Evolutionary conservation across 1,140 invertebrate genomes (phyloP).

Genomic region (Drosophila paulistorum): DNA sequence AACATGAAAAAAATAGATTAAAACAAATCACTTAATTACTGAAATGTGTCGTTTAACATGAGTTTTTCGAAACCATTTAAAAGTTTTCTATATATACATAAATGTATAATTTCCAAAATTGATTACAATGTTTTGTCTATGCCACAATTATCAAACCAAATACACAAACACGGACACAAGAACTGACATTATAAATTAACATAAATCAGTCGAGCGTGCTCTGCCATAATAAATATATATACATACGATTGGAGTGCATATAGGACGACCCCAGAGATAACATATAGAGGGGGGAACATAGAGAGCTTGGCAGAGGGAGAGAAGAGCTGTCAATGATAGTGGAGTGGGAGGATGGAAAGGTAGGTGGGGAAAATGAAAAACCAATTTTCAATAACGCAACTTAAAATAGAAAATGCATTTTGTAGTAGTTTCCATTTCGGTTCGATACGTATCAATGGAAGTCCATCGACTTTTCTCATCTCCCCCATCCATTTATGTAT

Average conservation of each 20-base stretch:
- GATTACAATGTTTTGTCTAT: constrained; percentile 49
- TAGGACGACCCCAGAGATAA: background rate
- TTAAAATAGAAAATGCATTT: constrained; percentile 67
- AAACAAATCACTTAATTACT: constrained; percentile 43
- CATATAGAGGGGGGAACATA: background rate
- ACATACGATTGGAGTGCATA: constrained; percentile 9
- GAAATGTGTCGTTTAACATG: constrained; percentile 40
- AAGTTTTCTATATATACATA: background rate
- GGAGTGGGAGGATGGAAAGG: too few species aligned
- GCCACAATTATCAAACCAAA: constrained; percentile 56
- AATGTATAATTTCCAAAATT: constrained; percentile 11
- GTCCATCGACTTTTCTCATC: constrained; percentile 9
- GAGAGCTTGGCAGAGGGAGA: background rate
- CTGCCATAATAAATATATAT: constrained; percentile 67
- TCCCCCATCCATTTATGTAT: constrained; percentile 69
- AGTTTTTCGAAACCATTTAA: constrained; percentile 2
- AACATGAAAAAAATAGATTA: constrained; percentile 14
- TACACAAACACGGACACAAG: constrained; percentile 42
- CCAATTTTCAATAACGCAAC: constrained; percentile 36
- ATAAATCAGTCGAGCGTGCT: constrained; percentile 78
- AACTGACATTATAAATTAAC: constrained; percentile 70
- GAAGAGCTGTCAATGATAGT: background rate
- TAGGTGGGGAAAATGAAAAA: constrained; percentile 24
- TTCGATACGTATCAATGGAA: constrained; percentile 19
- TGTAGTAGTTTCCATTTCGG: constrained; percentile 31